Conservation (phyloP, 2,888 invertebrate species). For the Thymelicus acteon region DNA sequence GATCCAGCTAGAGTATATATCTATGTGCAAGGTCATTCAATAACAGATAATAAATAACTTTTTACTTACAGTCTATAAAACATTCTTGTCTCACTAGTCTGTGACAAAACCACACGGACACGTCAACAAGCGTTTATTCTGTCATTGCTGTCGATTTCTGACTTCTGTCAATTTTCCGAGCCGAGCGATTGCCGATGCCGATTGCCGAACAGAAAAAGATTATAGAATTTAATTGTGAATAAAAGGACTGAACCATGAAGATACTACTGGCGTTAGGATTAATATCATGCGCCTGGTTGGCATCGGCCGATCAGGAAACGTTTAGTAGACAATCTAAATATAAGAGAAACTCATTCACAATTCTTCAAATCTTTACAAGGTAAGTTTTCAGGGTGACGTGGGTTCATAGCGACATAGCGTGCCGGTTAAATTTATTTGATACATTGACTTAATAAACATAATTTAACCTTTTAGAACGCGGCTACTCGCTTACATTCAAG, state of each 20-base stretch:
- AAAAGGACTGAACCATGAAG: slow-evolving; percentile 57
- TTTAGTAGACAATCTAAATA: slow-evolving; percentile 96
- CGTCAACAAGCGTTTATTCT: neutral
- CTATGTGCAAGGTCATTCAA: too few species aligned
- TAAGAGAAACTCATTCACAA: slow-evolving; percentile 98
- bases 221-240: neutral
- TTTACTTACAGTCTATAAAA: too few species aligned
- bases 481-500: slow-evolving; percentile 95
- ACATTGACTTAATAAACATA: neutral
- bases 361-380: slow-evolving; percentile 95
- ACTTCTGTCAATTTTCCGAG: neutral
- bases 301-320: slow-evolving; percentile 87
- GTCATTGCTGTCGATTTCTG: neutral
- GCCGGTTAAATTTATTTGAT: slow-evolving; percentile 4
- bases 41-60: too few species aligned
- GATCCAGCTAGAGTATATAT: too few species aligned
- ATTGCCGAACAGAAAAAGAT: too few species aligned
- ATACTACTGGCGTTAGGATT: slow-evolving; percentile 48
- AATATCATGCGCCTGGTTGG: slow-evolving; percentile 45
- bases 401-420: slow-evolving; percentile 4
- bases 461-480: slow-evolving; percentile 89
- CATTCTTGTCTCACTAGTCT: too few species aligned
- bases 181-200: too few species aligned
- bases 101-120: slow-evolving; percentile 4
- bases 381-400: slow-evolving; percentile 27